Evolutionary conservation across 2,797 vertebrate species (phyloP).

Genomic region (Pteropus rufus): DNA sequence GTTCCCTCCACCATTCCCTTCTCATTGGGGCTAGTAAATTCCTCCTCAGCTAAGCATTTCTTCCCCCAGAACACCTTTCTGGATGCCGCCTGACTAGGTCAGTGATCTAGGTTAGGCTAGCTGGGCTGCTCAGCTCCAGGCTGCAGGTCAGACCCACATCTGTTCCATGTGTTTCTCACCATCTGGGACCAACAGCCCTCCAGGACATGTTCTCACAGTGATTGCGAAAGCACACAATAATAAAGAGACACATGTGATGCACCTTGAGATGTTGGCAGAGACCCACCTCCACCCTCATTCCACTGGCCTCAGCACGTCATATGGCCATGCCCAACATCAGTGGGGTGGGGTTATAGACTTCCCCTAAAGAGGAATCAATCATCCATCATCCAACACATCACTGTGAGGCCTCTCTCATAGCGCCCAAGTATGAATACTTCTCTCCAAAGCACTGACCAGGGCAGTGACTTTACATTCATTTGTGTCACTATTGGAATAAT

Average conservation of each 20-base stretch:
- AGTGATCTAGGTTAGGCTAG: background rate
- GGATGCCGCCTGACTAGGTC: background rate
- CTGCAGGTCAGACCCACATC: background rate
- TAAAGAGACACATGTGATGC: background rate
- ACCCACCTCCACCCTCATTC: background rate
- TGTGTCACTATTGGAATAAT: background rate
- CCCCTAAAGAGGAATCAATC: background rate
- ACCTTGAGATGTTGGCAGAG: too few relatives aligned
- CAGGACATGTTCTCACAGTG: background rate
- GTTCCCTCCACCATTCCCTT: background rate
- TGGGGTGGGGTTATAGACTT: accelerated
- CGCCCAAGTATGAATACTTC: accelerated
- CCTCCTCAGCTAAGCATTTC: background rate
- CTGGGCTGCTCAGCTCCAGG: background rate
- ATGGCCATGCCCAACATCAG: accelerated
- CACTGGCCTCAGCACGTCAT: background rate
- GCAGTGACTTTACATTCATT: too few relatives aligned
- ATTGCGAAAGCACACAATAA: background rate
- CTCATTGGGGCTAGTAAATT: background rate
- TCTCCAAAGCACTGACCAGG: background rate
- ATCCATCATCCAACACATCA: accelerated
- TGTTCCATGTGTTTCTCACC: background rate
- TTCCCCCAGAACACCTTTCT: background rate
- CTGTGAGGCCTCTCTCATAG: too few relatives aligned
- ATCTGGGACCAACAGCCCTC: background rate